Evolutionary conservation across 2,888 invertebrate genomes (phyloP).

Genomic region (Diogma glabrata): DNA sequence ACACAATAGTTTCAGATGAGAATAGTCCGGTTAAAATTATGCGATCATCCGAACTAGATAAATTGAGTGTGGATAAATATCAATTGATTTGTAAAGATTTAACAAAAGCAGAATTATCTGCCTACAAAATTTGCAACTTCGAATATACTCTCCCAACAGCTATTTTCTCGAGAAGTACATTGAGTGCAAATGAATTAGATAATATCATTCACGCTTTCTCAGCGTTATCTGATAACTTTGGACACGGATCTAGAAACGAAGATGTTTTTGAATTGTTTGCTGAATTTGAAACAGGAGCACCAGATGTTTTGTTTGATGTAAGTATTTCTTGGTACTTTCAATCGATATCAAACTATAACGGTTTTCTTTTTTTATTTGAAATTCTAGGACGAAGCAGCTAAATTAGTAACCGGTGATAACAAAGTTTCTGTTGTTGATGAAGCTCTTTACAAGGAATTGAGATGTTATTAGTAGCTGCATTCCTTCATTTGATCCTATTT

Average conservation of each 20-base stretch:
- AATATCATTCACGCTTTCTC: conserved; percentile 31
- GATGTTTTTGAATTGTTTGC: conserved; percentile 35
- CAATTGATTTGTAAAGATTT: conserved; percentile 31
- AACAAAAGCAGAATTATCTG: conserved; percentile 29
- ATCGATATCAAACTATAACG: not conserved
- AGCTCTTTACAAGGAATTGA: conserved; percentile 48
- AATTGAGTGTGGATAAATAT: conserved; percentile 25
- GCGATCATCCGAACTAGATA: conserved; percentile 26
- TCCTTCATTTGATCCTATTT: too few relatives aligned
- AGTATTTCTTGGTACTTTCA: conserved; percentile 18
- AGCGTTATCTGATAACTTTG: conserved; percentile 30
- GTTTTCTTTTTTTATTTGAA: conserved; percentile 1
- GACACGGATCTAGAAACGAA: conserved; percentile 26
- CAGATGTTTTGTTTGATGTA: conserved; percentile 31
- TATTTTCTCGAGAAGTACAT: conserved; percentile 11
- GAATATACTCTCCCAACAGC: conserved; percentile 31
- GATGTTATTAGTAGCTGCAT: conserved; percentile 57
- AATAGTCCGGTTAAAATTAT: conserved; percentile 28
- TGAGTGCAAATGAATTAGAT: conserved; percentile 29
- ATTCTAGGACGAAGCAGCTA: conserved; percentile 28
- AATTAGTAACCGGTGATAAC: conserved; percentile 22
- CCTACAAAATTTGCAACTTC: conserved; percentile 29
- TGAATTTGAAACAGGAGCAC: conserved; percentile 26
- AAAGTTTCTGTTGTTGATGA: conserved; percentile 29
- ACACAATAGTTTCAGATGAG: conserved; percentile 15